Base-by-base conservation (phyloP, 92 coral and sea anemone genomes). In the Umimayanthus kanabou region DNA sequence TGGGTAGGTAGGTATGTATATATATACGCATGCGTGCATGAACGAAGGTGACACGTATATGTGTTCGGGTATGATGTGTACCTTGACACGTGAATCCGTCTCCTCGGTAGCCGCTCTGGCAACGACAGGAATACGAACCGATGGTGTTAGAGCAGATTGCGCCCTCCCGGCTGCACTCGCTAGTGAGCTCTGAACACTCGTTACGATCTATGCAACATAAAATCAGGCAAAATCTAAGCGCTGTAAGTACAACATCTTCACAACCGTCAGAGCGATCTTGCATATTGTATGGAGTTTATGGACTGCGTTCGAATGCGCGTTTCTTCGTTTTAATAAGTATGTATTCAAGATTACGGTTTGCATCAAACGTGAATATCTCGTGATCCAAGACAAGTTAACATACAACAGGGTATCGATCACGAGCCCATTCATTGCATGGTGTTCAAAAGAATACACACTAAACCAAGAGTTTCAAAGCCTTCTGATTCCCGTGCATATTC, bases 81-180 rank as follows among this genome's bases (percentile, higher is more conserved):
- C 92, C 92, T 37, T 69, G 57, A 81, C 92, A 90, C 23, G 49
- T 71, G 77, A 88, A 79, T 67, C 92, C 92, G 72, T 90, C 87
- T 42, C 92, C 92, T 20, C 25, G 84, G 76, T 75, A 90, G 5
- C 92, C 92, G 77, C 40, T 78, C 70, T 67, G 53, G 80, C 92
- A 90, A 58, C 77, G 84, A 81, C 92, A 90, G 61, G 85, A 85
- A 79, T 85, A 87, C 26, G 92, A 85, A 29, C 88, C 92, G 73
- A 85, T 81, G 26, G 89, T 90, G 79, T 90, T 88, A 86, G 81
- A 50, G 81, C 92, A 90, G 83, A 80, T 55, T 37, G 89, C 92
- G 29, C 88, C 87, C 26, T 86, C 81, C 70, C 82, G 79, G 79
- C 85, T 72, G 72, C 92, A 90, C 26, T 80, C 77, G 79, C 80